Percentiles rank a stretch among this genome's conserved stretches.
Evolutionary conservation across 2,113 vertebrate genomes (phyloP).

Genomic region (Melanotaenia duboulayi): DNA sequence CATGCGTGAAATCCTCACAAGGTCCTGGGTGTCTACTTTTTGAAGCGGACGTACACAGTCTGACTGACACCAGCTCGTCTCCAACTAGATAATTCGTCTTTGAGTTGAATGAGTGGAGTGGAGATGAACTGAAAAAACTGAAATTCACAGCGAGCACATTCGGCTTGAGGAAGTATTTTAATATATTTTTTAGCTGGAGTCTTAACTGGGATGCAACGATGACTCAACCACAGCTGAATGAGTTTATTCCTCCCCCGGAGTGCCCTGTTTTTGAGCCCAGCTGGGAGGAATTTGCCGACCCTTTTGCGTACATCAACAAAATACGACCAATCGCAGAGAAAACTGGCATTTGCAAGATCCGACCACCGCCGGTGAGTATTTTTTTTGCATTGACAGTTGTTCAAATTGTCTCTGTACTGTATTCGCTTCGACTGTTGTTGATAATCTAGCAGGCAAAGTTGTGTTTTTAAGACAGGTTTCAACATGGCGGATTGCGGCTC

Average conservation of each 20-base stretch:
- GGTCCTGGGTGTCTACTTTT: conserved; percentile 74
- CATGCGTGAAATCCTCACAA: not conserved
- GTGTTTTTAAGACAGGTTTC: conserved; percentile 83
- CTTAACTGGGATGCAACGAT: conserved; percentile 76
- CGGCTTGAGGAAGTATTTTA: conserved; percentile 19
- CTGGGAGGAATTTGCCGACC: conserved; percentile 96
- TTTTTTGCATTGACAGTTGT: not conserved
- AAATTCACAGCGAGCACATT: conserved; percentile 32
- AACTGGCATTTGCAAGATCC: conserved; percentile 97
- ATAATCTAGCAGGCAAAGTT: conserved; percentile 75
- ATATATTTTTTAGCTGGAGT: conserved; percentile 44
- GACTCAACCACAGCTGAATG: conserved; percentile 85
- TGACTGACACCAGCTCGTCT: conserved; percentile 60
- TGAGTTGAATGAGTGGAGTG: conserved; percentile 82
- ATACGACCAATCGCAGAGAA: conserved; percentile 97
- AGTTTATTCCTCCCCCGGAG: conserved; percentile 96
- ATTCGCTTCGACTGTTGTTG: conserved; percentile 4
- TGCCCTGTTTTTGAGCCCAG: conserved; percentile 97
- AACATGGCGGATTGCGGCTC: conserved; percentile 91
- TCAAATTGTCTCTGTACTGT: not conserved
- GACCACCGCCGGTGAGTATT: conserved; percentile 92
- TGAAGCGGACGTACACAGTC: conserved; percentile 71
- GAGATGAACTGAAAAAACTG: conserved; percentile 76
- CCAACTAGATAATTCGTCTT: conserved; percentile 80
- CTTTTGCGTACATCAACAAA: conserved; percentile 97